Evolutionary conservation across 2,888 invertebrate genomes (phyloP).

Genomic region (Caenorhabditis sp.): DNA sequence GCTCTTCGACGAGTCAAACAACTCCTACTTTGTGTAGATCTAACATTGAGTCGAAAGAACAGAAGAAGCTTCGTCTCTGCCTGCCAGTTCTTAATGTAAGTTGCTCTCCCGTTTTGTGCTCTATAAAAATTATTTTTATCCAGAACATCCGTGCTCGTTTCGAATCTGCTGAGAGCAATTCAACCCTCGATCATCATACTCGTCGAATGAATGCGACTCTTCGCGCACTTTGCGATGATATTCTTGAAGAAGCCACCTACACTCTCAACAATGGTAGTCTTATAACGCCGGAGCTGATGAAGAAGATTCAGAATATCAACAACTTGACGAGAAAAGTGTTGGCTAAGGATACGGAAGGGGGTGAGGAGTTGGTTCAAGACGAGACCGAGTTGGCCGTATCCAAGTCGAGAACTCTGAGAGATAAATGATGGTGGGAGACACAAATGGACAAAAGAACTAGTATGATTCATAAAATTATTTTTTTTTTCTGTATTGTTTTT

Average conservation of each 20-base stretch:
- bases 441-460: too few species aligned
- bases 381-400: constrained; percentile 34
- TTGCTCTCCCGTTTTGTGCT: too few species aligned
- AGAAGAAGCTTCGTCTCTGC: constrained; percentile 25
- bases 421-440: too few species aligned
- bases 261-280: constrained; percentile 19
- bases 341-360: not conserved
- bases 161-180: constrained; percentile 20
- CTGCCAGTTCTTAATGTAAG: constrained; percentile 22
- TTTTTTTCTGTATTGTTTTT: too few species aligned
- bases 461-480: too few species aligned
- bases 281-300: constrained; percentile 23
- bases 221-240: constrained; percentile 26
- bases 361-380: constrained; percentile 17
- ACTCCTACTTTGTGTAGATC: not conserved
- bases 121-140: too few species aligned
- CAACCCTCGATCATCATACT: constrained; percentile 14
- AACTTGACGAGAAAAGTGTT: constrained; percentile 30
- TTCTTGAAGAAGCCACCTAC: constrained; percentile 15
- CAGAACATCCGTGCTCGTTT: constrained; percentile 29
- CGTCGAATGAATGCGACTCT: constrained; percentile 15
- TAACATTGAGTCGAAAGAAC: constrained; percentile 11
- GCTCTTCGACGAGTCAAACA: not conserved
- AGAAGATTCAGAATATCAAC: constrained; percentile 32
- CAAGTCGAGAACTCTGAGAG: constrained; percentile 7